phyloP scores from a whole-genome alignment of 1,140 invertebrate species.

The Aporrectodea caliginosa region DNA sequence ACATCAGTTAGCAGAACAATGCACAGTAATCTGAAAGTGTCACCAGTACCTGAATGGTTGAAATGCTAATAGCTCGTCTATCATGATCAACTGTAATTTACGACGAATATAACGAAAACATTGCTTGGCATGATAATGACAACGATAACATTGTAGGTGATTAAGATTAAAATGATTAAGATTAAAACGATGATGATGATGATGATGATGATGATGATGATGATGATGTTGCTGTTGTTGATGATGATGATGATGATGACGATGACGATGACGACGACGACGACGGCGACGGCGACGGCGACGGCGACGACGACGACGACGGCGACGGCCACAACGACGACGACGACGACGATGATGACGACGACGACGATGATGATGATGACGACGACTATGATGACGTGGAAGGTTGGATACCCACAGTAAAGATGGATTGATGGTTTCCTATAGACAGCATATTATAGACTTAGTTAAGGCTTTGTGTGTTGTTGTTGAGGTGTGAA shows the following conservation, averaged over 20 bases:
- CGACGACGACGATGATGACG: not conserved
- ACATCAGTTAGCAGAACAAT: no score
- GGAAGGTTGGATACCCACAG: not conserved
- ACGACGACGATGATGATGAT: not conserved
- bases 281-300: conserved; percentile 2
- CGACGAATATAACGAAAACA: no score
- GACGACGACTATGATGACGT: not conserved
- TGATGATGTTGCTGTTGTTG: no score
- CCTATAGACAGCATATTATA: not conserved
- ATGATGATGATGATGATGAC: conserved; percentile 10
- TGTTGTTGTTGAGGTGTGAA: not conserved
- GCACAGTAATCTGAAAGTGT: no score
- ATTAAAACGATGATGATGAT: no score
- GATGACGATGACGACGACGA: conserved; percentile 8
- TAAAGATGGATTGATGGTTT: not conserved
- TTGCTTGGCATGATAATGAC: no score
- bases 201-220: no score
- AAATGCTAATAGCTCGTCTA: no score
- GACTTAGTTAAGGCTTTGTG: not conserved
- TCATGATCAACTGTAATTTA: no score
- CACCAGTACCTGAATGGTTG: no score
- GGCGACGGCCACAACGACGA: not conserved
- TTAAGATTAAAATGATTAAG: no score
- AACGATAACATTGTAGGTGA: no score
- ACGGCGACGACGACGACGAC: conserved; percentile 4